A percentile compares a stretch with the other conserved stretches of the same genome.
Conservation (phyloP, 2,113 vertebrate genomes). For the Eptatretus burgeri region DNA sequence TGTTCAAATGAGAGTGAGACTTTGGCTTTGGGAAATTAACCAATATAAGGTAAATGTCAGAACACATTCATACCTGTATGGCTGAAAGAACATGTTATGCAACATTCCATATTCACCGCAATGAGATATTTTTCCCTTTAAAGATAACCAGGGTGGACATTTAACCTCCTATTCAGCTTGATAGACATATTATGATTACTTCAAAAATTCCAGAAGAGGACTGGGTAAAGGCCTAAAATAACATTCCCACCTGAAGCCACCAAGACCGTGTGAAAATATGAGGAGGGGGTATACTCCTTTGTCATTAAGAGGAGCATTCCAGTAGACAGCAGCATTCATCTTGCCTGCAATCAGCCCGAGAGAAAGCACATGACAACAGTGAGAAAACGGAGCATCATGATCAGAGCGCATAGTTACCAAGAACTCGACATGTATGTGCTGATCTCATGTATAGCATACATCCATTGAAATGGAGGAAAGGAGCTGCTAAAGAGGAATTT, state of each 20-base stretch:
- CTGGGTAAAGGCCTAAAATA: neutral
- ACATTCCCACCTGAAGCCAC: conserved; percentile 48
- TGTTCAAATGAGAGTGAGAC: too few relatives aligned
- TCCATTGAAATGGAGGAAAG: too few relatives aligned
- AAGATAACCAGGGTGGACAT: neutral
- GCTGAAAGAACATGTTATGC: neutral
- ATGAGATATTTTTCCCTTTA: neutral
- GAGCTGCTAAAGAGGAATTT: too few relatives aligned
- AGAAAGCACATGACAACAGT: too few relatives aligned
- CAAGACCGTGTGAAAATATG: conserved; percentile 73
- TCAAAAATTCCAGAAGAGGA: neutral
- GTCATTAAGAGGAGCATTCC: conserved; percentile 38
- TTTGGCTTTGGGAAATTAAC: too few relatives aligned
- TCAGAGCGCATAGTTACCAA: too few relatives aligned
- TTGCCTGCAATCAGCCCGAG: too few relatives aligned
- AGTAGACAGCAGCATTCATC: conserved; percentile 25
- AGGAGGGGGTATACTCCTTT: conserved; percentile 50
- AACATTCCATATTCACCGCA: neutral
- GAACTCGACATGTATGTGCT: too few relatives aligned
- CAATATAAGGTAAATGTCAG: too few relatives aligned
- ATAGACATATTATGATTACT: neutral
- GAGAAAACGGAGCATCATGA: too few relatives aligned
- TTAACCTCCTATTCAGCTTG: neutral
- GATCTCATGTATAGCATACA: too few relatives aligned
- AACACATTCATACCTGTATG: too few relatives aligned